These are phyloP conservation scores for Temnothorax nylanderi DNA, from an alignment of 1,140 invertebrate genomes.

Conservation along the genomic window DNA sequence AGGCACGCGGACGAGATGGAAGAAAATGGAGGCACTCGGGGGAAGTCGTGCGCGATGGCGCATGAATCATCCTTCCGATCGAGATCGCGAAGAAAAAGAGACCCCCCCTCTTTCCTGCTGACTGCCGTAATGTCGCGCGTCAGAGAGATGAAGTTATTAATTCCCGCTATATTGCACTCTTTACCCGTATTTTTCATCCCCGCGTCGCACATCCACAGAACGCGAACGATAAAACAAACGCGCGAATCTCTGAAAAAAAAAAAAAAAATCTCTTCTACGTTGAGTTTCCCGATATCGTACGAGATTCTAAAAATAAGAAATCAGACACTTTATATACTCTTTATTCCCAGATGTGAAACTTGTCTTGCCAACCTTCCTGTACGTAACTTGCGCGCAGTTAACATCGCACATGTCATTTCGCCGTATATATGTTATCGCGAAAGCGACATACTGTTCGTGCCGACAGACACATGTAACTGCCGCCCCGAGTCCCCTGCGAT, in stretches of 20 bases:
- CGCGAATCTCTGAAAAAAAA: background rate
- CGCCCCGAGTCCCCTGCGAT: constrained; percentile 11
- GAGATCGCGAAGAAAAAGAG: constrained; percentile 38
- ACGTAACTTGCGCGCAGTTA: background rate
- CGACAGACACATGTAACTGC: constrained; percentile 15
- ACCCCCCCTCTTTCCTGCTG: background rate
- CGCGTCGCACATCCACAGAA: background rate
- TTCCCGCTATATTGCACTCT: constrained; percentile 24
- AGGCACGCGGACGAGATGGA: constrained; percentile 64
- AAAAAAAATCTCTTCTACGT: background rate
- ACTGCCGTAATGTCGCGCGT: constrained; percentile 5
- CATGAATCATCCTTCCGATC: constrained; percentile 67
- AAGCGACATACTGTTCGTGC: constrained; percentile 1
- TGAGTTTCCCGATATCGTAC: background rate
- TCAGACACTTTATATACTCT: background rate
- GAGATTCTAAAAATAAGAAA: background rate
- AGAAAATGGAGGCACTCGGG: constrained; percentile 63
- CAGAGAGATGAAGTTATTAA: constrained; percentile 56
- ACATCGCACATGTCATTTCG: background rate
- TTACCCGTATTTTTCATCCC: background rate
- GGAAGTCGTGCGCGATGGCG: constrained; percentile 64
- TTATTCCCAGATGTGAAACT: background rate
- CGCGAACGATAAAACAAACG: background rate
- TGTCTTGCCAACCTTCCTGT: background rate
- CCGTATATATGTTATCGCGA: background rate